Conservation (phyloP, 2,797 vertebrate genomes). For the Spheniscus humboldti region DNA sequence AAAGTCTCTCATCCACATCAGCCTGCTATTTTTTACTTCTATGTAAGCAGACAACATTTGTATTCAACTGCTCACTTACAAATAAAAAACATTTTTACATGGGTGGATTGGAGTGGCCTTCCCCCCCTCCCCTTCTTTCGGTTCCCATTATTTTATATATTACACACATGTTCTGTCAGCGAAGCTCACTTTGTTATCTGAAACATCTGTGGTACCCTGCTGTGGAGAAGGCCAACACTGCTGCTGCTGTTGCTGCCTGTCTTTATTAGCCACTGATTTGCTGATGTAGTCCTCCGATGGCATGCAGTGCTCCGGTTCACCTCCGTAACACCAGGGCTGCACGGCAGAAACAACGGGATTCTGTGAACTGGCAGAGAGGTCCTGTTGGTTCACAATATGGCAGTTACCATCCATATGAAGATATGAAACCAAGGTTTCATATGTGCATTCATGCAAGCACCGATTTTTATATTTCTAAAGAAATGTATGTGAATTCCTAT, state of each 20-base stretch:
- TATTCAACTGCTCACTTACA: constrained; percentile 50
- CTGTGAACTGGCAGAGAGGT: background rate
- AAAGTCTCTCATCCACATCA: constrained; percentile 20
- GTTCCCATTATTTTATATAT: constrained; percentile 67
- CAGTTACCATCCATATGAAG: background rate
- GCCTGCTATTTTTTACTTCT: constrained; percentile 9
- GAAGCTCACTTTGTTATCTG: constrained; percentile 64
- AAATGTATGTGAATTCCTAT: background rate
- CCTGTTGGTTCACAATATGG: background rate
- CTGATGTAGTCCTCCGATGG: background rate
- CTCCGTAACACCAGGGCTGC: background rate
- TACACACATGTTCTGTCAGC: constrained; percentile 68
- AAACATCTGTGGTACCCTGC: constrained; percentile 71
- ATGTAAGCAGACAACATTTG: constrained; percentile 29
- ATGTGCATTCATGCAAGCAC: background rate
- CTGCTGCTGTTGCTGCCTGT: constrained; percentile 64
- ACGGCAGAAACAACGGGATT: background rate
- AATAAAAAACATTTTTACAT: constrained; percentile 47
- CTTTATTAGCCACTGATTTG: constrained; percentile 59
- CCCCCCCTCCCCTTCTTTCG: background rate
- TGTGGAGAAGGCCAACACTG: constrained; percentile 56
- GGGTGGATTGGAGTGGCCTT: constrained; percentile 36
- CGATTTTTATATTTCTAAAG: background rate
- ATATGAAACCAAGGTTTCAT: fast-evolving
- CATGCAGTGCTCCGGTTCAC: background rate